phyloP scores from a whole-genome alignment of 2,888 invertebrate genomes.

The Chelonus formosanus region DNA sequence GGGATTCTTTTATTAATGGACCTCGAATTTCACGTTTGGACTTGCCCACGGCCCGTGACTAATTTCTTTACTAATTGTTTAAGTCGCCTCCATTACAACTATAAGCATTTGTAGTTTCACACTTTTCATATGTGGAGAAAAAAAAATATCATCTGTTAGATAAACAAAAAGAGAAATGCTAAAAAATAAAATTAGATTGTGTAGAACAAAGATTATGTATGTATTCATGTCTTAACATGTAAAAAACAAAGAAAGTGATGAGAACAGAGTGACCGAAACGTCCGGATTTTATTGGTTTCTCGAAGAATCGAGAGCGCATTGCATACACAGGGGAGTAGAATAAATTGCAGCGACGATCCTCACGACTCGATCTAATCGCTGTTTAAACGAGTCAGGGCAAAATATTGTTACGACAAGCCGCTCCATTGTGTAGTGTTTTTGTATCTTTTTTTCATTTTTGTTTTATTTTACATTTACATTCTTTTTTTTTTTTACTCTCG shows the following conservation, averaged over 20 bases:
- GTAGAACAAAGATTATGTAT: too few relatives aligned
- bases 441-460: slow-evolving; percentile 25
- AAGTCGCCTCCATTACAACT: slow-evolving; percentile 26
- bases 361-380: slow-evolving; percentile 45
- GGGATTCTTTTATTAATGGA: slow-evolving; percentile 34
- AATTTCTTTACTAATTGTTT: slow-evolving; percentile 30
- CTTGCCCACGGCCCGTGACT: slow-evolving; percentile 18
- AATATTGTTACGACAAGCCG: slow-evolving; percentile 44
- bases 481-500: too few relatives aligned
- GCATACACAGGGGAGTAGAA: slow-evolving; percentile 10
- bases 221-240: too few relatives aligned
- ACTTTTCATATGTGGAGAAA: not conserved
- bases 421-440: slow-evolving; percentile 46
- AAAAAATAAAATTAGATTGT: too few relatives aligned
- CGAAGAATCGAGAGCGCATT: slow-evolving; percentile 25
- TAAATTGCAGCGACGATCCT: slow-evolving; percentile 33
- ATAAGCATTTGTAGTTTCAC: slow-evolving; percentile 22
- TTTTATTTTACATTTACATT: slow-evolving; percentile 21
- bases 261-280: not conserved
- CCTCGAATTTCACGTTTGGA: slow-evolving; percentile 25
- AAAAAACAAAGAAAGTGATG: not conserved
- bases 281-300: slow-evolving; percentile 17
- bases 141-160: too few relatives aligned
- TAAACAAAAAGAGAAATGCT: too few relatives aligned
- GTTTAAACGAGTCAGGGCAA: slow-evolving; percentile 39